These are phyloP conservation scores for Amniataba percoides DNA, from an alignment of 2,797 vertebrate genomes.

Conservation along the genomic window DNA sequence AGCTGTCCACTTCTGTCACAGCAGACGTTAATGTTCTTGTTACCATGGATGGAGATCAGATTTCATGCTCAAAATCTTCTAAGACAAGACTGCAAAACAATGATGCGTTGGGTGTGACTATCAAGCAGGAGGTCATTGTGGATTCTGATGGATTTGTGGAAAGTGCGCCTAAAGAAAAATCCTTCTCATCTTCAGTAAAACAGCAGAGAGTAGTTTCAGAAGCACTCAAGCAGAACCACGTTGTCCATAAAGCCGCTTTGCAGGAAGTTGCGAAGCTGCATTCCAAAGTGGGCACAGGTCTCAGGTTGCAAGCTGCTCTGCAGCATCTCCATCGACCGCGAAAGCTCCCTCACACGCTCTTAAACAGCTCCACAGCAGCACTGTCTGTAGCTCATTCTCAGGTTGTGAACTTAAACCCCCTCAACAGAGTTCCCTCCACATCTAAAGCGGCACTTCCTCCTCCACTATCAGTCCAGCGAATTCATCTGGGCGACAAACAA, in stretches of 20 bases:
- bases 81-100: slow-evolving; percentile 44
- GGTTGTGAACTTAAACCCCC: slow-evolving; percentile 42
- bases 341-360: slow-evolving; percentile 56
- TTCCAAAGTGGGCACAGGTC: slow-evolving; percentile 59
- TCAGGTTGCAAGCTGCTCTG: slow-evolving; percentile 63
- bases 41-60: slow-evolving; percentile 42
- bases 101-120: slow-evolving; percentile 47
- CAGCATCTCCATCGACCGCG: slow-evolving; percentile 72
- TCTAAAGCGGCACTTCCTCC: slow-evolving; percentile 68
- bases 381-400: slow-evolving; percentile 60
- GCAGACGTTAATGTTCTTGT: slow-evolving; percentile 24
- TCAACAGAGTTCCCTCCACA: slow-evolving; percentile 68
- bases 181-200: slow-evolving; percentile 55
- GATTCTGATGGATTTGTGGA: slow-evolving; percentile 72
- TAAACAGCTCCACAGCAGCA: slow-evolving; percentile 26
- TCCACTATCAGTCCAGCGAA: slow-evolving; percentile 60
- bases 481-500: slow-evolving; percentile 65
- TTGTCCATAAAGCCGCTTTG: slow-evolving; percentile 56
- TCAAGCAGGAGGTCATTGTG: slow-evolving; percentile 82
- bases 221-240: slow-evolving; percentile 53
- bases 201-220: slow-evolving; percentile 51
- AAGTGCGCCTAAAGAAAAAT: slow-evolving; percentile 51
- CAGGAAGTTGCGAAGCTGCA: slow-evolving; percentile 68
- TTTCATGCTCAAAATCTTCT: slow-evolving; percentile 45
- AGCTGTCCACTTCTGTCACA: slow-evolving; percentile 37